Percentiles rank a stretch among this genome's conserved stretches.
These are phyloP conservation scores for Drosophila subquinaria DNA, from an alignment of 2,888 invertebrate species.

Conservation along the genomic window DNA sequence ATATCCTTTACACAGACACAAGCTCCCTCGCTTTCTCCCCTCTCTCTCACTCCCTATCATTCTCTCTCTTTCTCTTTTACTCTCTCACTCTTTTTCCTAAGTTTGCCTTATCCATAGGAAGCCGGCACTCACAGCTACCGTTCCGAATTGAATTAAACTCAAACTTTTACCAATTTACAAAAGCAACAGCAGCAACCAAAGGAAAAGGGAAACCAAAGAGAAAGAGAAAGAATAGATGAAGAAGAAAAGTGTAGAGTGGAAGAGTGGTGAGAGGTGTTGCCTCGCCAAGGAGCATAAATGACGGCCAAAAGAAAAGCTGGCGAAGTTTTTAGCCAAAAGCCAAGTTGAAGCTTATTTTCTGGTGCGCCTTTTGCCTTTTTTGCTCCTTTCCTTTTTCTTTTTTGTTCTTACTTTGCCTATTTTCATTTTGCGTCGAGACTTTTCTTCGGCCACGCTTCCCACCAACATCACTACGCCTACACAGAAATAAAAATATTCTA, in stretches of 20 bases:
- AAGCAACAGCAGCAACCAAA: constrained; percentile 68
- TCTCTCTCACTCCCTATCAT: neutral
- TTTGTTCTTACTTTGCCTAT: constrained; percentile 50
- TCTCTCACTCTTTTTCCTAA: neutral
- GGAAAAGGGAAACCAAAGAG: neutral
- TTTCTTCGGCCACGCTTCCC: constrained; percentile 40
- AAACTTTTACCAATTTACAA: constrained; percentile 82
- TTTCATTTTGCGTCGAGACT: constrained; percentile 45
- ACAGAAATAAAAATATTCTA: neutral
- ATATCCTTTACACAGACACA: constrained; percentile 69
- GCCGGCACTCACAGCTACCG: constrained; percentile 81
- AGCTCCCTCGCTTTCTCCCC: constrained; percentile 2
- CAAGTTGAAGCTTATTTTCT: constrained; percentile 79
- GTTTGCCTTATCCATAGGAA: constrained; percentile 77
- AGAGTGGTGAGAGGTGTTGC: constrained; percentile 1
- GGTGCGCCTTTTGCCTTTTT: constrained; percentile 69
- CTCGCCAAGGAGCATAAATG: constrained; percentile 52
- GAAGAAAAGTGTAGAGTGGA: neutral
- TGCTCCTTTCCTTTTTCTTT: constrained; percentile 14
- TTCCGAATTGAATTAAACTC: constrained; percentile 84
- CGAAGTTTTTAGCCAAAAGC: constrained; percentile 67
- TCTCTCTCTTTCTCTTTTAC: neutral
- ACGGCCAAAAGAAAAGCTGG: constrained; percentile 58
- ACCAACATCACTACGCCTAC: neutral
- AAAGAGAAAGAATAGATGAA: neutral